phyloP scores from a whole-genome alignment of 1,140 invertebrate species.

The Euura saliciscinereae region DNA sequence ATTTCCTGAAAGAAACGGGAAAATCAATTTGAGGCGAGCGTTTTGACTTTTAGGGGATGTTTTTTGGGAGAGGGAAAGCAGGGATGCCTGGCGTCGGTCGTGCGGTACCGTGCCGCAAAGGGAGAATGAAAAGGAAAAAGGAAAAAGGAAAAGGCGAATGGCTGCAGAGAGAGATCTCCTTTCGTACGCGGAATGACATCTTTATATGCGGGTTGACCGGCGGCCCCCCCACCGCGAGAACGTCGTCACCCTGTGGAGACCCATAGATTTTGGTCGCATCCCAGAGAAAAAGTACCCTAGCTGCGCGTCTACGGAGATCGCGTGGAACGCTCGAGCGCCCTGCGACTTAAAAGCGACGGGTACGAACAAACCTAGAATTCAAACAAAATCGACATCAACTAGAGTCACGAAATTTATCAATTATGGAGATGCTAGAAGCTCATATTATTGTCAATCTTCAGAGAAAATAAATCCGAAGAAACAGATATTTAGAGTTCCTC shows the following conservation, averaged over 20 bases:
- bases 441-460: too few species aligned
- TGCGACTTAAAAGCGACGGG: background rate
- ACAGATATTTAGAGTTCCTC: too few species aligned
- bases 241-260: constrained; percentile 53
- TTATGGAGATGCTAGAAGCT: too few species aligned
- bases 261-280: constrained; percentile 47
- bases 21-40: too few species aligned
- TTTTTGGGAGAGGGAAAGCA: too few species aligned
- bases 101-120: background rate
- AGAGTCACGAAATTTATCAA: too few species aligned
- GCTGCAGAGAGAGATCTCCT: constrained; percentile 21
- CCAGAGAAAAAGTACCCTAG: constrained; percentile 13
- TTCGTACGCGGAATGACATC: constrained; percentile 43
- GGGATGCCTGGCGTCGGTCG: background rate
- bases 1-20: too few species aligned
- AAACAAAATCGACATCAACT: background rate
- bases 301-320: background rate
- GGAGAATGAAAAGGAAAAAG: background rate
- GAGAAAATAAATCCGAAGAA: too few species aligned
- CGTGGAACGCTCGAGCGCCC: background rate
- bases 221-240: constrained; percentile 44
- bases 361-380: background rate
- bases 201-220: constrained; percentile 38
- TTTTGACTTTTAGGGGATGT: too few species aligned
- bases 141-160: constrained; percentile 27